Evolutionary conservation across 2,888 invertebrate species (phyloP).

Genomic region (Caenorhabditis sp.): DNA sequence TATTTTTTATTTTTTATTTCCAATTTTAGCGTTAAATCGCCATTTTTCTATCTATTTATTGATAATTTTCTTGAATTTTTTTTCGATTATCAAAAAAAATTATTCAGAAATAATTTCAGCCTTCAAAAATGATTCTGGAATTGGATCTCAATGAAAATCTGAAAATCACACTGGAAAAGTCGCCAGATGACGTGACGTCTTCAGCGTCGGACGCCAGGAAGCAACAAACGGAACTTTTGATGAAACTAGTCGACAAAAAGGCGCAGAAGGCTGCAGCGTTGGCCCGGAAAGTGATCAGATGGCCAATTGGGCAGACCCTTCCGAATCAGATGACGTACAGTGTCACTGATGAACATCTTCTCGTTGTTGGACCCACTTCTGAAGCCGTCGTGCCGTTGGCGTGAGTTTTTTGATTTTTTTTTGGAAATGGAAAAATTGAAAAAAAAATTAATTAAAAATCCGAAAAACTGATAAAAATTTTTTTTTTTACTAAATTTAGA

Average conservation of each 20-base stretch:
- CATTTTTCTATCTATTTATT: constrained; percentile 9
- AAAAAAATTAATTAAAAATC: neutral
- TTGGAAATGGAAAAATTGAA: neutral
- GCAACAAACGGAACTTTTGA: constrained; percentile 32
- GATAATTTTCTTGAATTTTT: neutral
- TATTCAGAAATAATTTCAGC: too few relatives aligned
- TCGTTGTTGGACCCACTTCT: constrained; percentile 48
- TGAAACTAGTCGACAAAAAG: constrained; percentile 52
- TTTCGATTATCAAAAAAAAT: too few relatives aligned
- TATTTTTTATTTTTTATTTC: constrained; percentile 4
- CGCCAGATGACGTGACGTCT: neutral
- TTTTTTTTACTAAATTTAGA: too few relatives aligned
- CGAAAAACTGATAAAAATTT: too few relatives aligned
- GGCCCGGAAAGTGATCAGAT: constrained; percentile 48
- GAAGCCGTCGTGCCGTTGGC: constrained; percentile 46
- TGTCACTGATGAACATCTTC: constrained; percentile 32
- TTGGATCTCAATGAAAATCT: constrained; percentile 48
- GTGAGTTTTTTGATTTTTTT: constrained; percentile 25
- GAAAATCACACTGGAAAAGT: constrained; percentile 29
- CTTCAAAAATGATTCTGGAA: constrained; percentile 44
- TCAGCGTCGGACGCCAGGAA: neutral
- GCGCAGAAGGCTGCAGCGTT: constrained; percentile 36
- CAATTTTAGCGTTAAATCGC: constrained; percentile 5
- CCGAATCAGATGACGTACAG: constrained; percentile 47
- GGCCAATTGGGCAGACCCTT: constrained; percentile 62